Evolutionary conservation across 1,140 invertebrate genomes (phyloP).

Genomic region (Aradophagus sp.): DNA sequence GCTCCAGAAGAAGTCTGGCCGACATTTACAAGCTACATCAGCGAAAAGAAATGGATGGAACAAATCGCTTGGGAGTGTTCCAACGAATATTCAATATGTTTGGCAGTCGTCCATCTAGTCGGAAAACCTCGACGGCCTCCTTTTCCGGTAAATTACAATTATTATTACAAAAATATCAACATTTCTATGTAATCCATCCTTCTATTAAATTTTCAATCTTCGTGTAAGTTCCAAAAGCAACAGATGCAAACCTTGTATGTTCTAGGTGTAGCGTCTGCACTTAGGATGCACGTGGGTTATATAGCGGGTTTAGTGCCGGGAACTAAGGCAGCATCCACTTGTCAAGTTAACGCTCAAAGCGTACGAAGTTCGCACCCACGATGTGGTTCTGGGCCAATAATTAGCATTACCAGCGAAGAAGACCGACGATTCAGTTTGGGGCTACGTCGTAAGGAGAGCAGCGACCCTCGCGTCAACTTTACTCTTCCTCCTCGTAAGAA

Average conservation of each 20-base stretch:
- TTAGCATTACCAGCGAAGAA: slow-evolving; percentile 72
- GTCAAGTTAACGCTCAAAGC: slow-evolving; percentile 70
- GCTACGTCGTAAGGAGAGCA: slow-evolving; percentile 66
- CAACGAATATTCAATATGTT: slow-evolving; percentile 75
- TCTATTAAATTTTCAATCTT: too few species aligned
- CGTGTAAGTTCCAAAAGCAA: slow-evolving; percentile 3
- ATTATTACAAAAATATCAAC: not conserved
- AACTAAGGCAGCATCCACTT: slow-evolving; percentile 73
- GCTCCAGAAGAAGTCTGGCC: slow-evolving; percentile 66
- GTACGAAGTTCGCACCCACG: slow-evolving; percentile 70
- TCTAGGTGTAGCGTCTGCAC: slow-evolving; percentile 72
- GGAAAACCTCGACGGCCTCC: slow-evolving; percentile 80
- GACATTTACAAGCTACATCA: slow-evolving; percentile 71
- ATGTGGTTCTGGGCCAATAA: slow-evolving; percentile 72
- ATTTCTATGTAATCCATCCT: not conserved
- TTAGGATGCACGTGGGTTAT: slow-evolving; percentile 82
- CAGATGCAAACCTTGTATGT: slow-evolving; percentile 10
- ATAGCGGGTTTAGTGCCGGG: slow-evolving; percentile 81
- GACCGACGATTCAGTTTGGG: slow-evolving; percentile 69
- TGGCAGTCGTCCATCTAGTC: slow-evolving; percentile 77
- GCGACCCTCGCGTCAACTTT: slow-evolving; percentile 80
- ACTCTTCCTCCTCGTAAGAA: slow-evolving; percentile 75
- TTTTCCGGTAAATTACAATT: slow-evolving; percentile 73
- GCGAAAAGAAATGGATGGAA: slow-evolving; percentile 68
- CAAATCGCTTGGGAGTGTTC: slow-evolving; percentile 71